Base-by-base conservation (phyloP, 1,140 invertebrate genomes). In the Acromyrmex heyeri region DNA sequence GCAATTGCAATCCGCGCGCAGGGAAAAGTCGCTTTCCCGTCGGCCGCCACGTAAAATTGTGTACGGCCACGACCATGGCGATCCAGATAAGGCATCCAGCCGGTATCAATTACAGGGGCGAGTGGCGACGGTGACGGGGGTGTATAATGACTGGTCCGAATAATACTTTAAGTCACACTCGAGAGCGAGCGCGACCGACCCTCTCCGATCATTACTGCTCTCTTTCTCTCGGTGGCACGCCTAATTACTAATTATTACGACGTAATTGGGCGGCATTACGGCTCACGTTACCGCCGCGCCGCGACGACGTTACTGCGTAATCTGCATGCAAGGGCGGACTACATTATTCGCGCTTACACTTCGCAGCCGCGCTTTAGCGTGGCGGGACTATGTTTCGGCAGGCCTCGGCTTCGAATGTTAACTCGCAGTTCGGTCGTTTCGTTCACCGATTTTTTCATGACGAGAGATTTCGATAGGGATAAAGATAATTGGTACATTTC, bases 231-330 rank as follows among this genome's bases (percentile, higher is more conserved):
- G 34, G 18, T 30, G 77, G 44, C 69, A 64, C 8, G 59, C 55
- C 79, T 90, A 93, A 93, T 93, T 91, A 91, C 87, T 91, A 93
- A 93, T 93, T 93, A 93, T 93, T 93, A 93, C 85, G 65, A 30
- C 64, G 86, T 93, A 93, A 93, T 93, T 93, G 91, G 91, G 90
- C 87, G 87, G 85, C 91, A 93, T 93, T 93, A 92, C 8, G 62
- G 38, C 34, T 69, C 53, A 75, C 88, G 86, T 88, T 77, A 59
- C 64, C 78, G 27, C 27, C 38, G 38, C 38, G 8, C 38, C 38
- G 38, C 38, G 38, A 10, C 57, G 67, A 64, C 86, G 88, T 86
- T 70, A 55, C 64, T 38, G 88, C 62, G 67, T 75, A 73, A 77
- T 88, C 85, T 83, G 87, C 92, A 91, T 93, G 91, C 92, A 87